phyloP scores from a whole-genome alignment of 2,888 invertebrate genomes.

The Melieria crassipennis region DNA sequence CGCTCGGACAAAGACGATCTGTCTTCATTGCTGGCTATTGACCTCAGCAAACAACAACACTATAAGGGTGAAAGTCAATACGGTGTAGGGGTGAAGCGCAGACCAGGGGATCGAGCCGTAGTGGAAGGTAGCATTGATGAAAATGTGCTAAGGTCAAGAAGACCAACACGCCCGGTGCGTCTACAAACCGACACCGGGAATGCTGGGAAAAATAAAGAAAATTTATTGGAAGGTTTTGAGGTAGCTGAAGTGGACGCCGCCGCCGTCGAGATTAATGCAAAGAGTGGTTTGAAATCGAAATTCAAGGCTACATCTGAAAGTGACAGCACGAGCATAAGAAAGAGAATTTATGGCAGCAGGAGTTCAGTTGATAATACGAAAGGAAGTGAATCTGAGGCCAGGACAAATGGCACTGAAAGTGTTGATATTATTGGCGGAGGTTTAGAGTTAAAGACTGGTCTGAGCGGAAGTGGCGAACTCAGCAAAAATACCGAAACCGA shows the following conservation, averaged over 20 bases:
- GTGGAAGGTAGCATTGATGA: background rate
- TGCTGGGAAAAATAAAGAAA: background rate
- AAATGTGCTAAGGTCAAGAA: constrained; percentile 3
- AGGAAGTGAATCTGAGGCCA: no score
- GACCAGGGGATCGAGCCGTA: constrained; percentile 14
- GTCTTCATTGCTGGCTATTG: constrained; percentile 52
- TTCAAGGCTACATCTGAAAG: background rate
- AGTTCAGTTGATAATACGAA: no score
- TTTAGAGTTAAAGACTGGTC: no score
- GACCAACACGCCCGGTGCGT: background rate
- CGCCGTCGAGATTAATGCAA: constrained; percentile 1
- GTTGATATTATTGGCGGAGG: no score
- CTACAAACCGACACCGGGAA: background rate
- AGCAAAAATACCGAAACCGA: no score
- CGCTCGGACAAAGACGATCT: constrained; percentile 48
- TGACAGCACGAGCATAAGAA: background rate
- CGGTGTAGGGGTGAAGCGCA: constrained; percentile 25
- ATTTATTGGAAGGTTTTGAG: background rate
- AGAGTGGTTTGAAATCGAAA: background rate
- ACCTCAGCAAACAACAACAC: constrained; percentile 45
- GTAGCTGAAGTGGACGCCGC: background rate
- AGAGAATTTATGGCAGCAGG: constrained; percentile 10
- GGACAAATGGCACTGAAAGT: no score
- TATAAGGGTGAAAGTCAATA: constrained; percentile 13
- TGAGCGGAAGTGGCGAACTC: no score